These are phyloP conservation scores for Amorpha juglandis DNA, from an alignment of 2,888 invertebrate genomes.

Conservation along the genomic window DNA sequence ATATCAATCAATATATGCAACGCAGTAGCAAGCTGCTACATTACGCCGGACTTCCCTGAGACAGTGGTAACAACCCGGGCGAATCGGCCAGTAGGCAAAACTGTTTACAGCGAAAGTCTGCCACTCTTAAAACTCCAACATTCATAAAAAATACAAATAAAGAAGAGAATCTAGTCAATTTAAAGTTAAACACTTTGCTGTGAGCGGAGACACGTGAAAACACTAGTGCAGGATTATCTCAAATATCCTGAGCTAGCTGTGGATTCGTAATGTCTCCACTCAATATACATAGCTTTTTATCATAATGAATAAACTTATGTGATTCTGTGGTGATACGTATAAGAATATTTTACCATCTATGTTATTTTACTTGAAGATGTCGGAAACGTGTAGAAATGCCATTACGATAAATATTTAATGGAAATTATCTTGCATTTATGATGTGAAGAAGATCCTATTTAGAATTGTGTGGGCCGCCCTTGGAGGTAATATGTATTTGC, in stretches of 20 bases:
- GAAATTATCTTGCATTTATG: background rate
- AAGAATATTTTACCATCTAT: constrained; percentile 3
- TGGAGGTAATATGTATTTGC: background rate
- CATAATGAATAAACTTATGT: constrained; percentile 14
- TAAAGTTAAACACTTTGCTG: no score
- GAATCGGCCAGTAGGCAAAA: no score
- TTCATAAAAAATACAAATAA: no score
- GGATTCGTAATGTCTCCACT: background rate
- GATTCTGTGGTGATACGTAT: background rate
- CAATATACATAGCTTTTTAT: constrained; percentile 15
- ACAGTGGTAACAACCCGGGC: no score
- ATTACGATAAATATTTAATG: constrained; percentile 1
- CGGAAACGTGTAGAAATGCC: constrained; percentile 4
- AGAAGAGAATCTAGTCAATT: no score
- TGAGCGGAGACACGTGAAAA: background rate
- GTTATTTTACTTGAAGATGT: constrained; percentile 2
- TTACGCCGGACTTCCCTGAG: no score
- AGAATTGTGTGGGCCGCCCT: background rate
- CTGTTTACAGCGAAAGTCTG: no score
- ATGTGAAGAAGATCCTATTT: background rate
- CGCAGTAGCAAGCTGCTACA: no score
- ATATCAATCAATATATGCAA: no score
- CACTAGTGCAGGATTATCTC: background rate
- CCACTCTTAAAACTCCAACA: no score
- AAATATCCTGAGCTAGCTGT: background rate